phyloP scores from a whole-genome alignment of 2,113 vertebrate genomes.

The Chinchilla lanigera region DNA sequence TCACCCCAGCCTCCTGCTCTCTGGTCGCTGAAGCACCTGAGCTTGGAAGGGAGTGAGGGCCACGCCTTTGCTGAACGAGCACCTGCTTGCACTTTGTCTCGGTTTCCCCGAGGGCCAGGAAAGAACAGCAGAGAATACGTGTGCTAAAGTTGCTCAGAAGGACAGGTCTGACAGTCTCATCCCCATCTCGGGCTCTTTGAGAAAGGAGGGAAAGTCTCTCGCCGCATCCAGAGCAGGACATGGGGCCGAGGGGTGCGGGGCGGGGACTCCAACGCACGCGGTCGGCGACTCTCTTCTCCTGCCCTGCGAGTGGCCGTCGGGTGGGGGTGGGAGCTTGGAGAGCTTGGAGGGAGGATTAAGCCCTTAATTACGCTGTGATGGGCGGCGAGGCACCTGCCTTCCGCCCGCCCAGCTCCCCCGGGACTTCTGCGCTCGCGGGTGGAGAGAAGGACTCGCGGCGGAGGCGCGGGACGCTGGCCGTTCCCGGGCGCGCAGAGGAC shows the following conservation, averaged over 20 bases:
- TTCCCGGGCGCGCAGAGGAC: conserved; percentile 74
- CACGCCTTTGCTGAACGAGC: not conserved
- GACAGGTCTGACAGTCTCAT: not conserved
- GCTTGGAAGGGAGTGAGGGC: not conserved
- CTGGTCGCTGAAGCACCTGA: not conserved
- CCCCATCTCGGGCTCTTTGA: not conserved
- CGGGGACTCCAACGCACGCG: conserved; percentile 15
- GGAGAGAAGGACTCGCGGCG: conserved; percentile 85
- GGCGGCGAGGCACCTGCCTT: conserved; percentile 93
- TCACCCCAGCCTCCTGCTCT: not conserved
- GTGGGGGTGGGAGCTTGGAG: conserved; percentile 56
- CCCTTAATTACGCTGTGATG: conserved; percentile 96
- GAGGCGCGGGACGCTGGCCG: conserved; percentile 80
- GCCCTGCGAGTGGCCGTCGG: conserved; percentile 7
- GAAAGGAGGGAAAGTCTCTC: not conserved
- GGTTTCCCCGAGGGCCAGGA: not conserved
- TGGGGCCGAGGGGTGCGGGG: not conserved
- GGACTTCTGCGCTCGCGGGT: conserved; percentile 75
- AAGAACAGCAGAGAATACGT: not conserved
- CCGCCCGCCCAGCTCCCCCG: conserved; percentile 81
- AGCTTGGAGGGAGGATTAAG: conserved; percentile 90
- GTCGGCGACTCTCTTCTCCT: not conserved
- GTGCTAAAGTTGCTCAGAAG: not conserved
- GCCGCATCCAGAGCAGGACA: not conserved
- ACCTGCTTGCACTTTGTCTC: not conserved